Percentiles rank a stretch among this genome's conserved stretches.
These are phyloP conservation scores for Brachyhypopomus occidentalis DNA, from an alignment of 2,113 vertebrate species.

Conservation along the genomic window DNA sequence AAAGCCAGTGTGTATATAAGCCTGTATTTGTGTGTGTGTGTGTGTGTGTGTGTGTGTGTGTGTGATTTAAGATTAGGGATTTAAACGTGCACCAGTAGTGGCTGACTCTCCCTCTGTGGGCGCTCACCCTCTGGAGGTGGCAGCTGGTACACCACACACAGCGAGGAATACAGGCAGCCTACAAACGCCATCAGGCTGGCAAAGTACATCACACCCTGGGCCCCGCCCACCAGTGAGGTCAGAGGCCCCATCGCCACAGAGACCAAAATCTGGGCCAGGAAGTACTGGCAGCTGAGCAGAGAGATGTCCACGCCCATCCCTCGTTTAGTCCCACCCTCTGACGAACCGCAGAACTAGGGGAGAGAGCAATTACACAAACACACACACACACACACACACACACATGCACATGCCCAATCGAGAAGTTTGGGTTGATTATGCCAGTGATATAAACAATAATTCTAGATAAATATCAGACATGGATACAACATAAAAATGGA, in stretches of 20 bases:
- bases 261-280: conserved; percentile 94
- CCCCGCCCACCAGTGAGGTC: conserved; percentile 90
- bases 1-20: not conserved
- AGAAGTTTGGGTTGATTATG: too few species aligned
- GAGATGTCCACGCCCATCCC: conserved; percentile 98
- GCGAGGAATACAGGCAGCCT: conserved; percentile 93
- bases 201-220: conserved; percentile 97
- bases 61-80: conserved; percentile 39
- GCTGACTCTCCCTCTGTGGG: conserved; percentile 83
- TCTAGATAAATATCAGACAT: too few species aligned
- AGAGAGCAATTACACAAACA: conserved; percentile 27
- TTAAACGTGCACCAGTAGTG: conserved; percentile 81
- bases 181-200: conserved; percentile 92
- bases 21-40: conserved; percentile 17
- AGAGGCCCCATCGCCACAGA: conserved; percentile 92
- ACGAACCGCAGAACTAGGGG: conserved; percentile 86
- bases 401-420: not conserved
- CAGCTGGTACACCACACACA: conserved; percentile 89
- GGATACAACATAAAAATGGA: too few species aligned
- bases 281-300: conserved; percentile 96
- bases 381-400: conserved; percentile 14
- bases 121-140: conserved; percentile 80
- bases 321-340: conserved; percentile 80
- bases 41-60: conserved; percentile 21
- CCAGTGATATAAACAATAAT: too few species aligned